Percentiles rank a stretch among this genome's conserved stretches.
These are phyloP conservation scores for Eulithis testata DNA, from an alignment of 2,888 invertebrate species.

Conservation along the genomic window DNA sequence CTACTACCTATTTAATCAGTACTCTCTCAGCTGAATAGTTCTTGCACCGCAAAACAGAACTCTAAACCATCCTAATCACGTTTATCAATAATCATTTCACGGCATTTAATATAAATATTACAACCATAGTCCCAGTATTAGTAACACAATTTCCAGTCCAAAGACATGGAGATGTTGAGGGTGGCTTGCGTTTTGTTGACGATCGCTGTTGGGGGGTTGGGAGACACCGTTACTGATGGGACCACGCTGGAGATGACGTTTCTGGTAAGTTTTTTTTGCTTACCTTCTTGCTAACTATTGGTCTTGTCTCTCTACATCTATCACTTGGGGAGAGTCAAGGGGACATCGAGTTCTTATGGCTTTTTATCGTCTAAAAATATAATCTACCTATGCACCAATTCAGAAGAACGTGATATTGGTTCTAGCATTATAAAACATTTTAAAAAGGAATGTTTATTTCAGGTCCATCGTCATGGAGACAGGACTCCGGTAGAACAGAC, in stretches of 20 bases:
- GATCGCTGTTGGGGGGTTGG: conserved; percentile 20
- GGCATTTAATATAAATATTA: conserved; percentile 4
- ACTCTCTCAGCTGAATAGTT: no score
- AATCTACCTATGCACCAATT: no score
- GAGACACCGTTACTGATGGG: conserved; percentile 40
- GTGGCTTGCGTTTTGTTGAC: conserved; percentile 26
- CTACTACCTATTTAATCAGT: no score
- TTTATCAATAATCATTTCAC: no score
- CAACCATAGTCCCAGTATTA: background rate
- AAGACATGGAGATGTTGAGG: conserved; percentile 25
- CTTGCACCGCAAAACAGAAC: no score
- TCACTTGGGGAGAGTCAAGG: no score
- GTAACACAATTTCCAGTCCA: background rate
- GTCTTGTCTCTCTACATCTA: no score
- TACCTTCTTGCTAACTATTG: background rate
- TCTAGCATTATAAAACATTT: no score
- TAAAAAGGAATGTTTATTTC: conserved; percentile 1
- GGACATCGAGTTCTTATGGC: no score
- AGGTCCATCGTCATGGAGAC: conserved; percentile 61
- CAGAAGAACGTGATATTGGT: no score
- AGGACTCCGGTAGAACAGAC: conserved; percentile 47
- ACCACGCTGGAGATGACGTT: conserved; percentile 51
- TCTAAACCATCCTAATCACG: no score
- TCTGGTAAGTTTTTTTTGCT: conserved; percentile 46
- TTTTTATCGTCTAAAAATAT: no score